These are phyloP conservation scores for Polyommatus icarus DNA, from an alignment of 2,888 invertebrate species.

Conservation along the genomic window DNA sequence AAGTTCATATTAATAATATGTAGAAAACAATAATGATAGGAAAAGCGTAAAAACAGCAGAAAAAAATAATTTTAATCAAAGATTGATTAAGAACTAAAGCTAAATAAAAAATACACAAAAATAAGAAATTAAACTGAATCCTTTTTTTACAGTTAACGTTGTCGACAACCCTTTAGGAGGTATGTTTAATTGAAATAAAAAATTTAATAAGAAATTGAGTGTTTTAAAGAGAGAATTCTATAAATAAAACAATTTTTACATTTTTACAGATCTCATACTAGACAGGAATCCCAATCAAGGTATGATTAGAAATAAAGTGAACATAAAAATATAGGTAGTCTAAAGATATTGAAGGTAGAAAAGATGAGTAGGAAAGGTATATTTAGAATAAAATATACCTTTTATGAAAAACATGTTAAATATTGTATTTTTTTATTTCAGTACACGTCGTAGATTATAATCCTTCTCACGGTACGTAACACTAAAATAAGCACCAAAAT, in stretches of 20 bases:
- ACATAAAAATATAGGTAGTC: background rate
- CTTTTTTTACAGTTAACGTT: constrained; percentile 41
- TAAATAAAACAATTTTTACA: background rate
- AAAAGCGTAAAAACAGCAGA: no score
- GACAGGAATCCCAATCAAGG: constrained; percentile 30
- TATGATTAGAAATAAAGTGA: constrained; percentile 21
- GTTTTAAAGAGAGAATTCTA: background rate
- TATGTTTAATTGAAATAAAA: background rate
- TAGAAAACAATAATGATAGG: no score
- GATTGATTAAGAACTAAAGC: no score
- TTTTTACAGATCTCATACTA: constrained; percentile 24
- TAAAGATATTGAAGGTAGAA: background rate
- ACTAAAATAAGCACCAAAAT: background rate
- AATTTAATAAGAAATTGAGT: background rate
- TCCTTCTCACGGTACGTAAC: constrained; percentile 32
- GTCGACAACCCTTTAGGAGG: constrained; percentile 34
- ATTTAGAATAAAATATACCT: no score
- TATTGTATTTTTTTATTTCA: constrained; percentile 37
- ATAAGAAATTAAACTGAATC: background rate
- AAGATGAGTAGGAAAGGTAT: no score
- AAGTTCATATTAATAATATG: no score
- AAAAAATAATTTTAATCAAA: no score
- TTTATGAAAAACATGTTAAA: no score
- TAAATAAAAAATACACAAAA: background rate
- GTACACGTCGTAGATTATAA: constrained; percentile 40